Base-by-base conservation (phyloP, 37 sponge, comb jelly and placozoan genomes). In the Eunapius fragilis region DNA sequence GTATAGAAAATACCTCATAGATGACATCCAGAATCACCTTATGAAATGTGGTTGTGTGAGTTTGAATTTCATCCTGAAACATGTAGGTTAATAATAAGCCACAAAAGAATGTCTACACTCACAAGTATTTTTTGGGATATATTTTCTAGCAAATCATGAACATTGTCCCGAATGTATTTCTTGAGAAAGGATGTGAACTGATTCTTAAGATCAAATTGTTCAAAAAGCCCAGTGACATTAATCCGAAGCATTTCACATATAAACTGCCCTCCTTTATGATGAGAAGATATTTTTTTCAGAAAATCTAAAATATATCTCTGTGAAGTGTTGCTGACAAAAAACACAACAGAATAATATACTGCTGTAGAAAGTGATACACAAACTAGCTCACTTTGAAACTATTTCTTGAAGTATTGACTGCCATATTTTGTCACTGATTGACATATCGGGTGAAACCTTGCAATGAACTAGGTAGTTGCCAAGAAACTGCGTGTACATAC, bases 1-100 rank as follows among this genome's bases (percentile, higher is more conserved):
- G 14, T 58, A 17, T 58, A 58, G n/a, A n/a, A n/a, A 4, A 19
- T 58, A 58, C 58, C 58, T 58, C 58, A 58, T 58, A 58, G 14
- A 91, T 31, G 19, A 91, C 87, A n/a, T 26, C 47, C 70, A 91
- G 68, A 28, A 91, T 48, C 33, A 91, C 28, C 68, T 69, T 31
- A 58, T 58, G 58, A 58, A 58, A 58, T 58, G 17, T 17, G 14
- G 58, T 58, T 58, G 14, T 58, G 58, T 58, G 14, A 58, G 1
- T 17, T 58, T 4, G 58, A 58, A 58, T 17, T 13, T 12, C 58
- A 58, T 58, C 58, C 58, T 58, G 58, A 10, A 58, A 58, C 58
- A 13, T 58, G 14, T 11, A 17, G 22, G 14, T 58, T 13, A 58
- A 58, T 11, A 2, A n/a, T n/a, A n/a, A n/a, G n/a, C n/a, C n/a